Base-by-base conservation (phyloP, 2,888 invertebrate species). In the Nomada ruficornis region DNA sequence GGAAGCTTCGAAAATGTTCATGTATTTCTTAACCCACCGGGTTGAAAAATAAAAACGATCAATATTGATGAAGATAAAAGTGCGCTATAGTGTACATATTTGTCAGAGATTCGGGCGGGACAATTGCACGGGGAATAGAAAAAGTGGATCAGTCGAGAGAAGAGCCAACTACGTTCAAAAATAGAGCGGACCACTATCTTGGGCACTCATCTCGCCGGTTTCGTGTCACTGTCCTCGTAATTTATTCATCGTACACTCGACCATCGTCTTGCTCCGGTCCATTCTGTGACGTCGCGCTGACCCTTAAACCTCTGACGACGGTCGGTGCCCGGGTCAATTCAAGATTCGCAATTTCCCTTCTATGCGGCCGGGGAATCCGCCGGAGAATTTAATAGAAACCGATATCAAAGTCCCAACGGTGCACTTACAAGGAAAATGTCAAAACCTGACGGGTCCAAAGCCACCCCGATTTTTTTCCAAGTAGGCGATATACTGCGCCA, bases 181-280 rank as follows among this genome's bases (percentile, higher is more conserved):
- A 87, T 87, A 84, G 84, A 84, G 64, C 78, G 62, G 55, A 29
- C 69, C 68, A 54, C 69, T 72, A 80, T 77, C 77, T 68, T 77
- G 59, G 76, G 70, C 77, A 82, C 86, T 79, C 83, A 82, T 84
- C 83, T 83, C 74, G 82, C 64, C 69, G 68, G 79, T 77, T 72
- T 68, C 77, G 75, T 89, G 88, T 89, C 89, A 89, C 82, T 88
- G 89, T 84, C 86, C 87, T 89, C 85, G 84, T 89, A 85, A 88
- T 88, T 90, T 90, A 89, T 89, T 89, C 89, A 89, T 88, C 87
- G 86, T 74, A 74, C 83, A 74, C 83, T 29, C 84, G 78, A 78
- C 86, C 77, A 79, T 80, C 73, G 79, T 86, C 85, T 82, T 83
- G 73, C 85, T 59, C 69, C 60, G 79, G 76, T 85, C 86, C 83